Evolutionary conservation across 2,888 invertebrate species (phyloP).

Genomic region (Euspilapteryx auroguttella): DNA sequence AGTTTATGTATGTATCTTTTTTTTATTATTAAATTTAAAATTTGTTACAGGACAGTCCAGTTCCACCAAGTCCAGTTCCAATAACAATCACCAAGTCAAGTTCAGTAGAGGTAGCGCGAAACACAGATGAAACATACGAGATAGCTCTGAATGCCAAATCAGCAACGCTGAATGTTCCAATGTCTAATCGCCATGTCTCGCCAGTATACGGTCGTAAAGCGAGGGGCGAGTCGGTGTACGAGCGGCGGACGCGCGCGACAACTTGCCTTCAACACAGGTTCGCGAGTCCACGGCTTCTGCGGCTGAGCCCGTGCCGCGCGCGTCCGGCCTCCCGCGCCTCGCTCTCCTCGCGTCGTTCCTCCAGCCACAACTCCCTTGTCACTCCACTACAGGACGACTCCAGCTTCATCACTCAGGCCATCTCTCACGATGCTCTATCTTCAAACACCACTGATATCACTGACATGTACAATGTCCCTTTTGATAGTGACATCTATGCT

Average conservation of each 20-base stretch:
- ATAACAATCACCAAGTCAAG: slow-evolving; percentile 18
- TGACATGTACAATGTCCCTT: slow-evolving; percentile 86
- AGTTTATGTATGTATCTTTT: not conserved
- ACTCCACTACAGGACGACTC: slow-evolving; percentile 81
- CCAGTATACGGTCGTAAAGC: slow-evolving; percentile 38
- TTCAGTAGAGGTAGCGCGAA: slow-evolving; percentile 22
- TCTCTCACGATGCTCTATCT: slow-evolving; percentile 80
- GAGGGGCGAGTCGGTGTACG: slow-evolving; percentile 35
- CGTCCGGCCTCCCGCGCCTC: slow-evolving; percentile 78
- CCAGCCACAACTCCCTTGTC: slow-evolving; percentile 82
- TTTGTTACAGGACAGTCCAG: slow-evolving; percentile 36
- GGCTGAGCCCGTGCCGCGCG: slow-evolving; percentile 63
- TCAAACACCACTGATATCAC: slow-evolving; percentile 73
- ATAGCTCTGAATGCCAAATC: slow-evolving; percentile 17
- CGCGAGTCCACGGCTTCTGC: slow-evolving; percentile 51
- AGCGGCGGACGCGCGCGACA: slow-evolving; percentile 39
- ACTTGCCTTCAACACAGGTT: slow-evolving; percentile 43
- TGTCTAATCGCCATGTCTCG: slow-evolving; percentile 24
- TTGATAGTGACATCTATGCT: slow-evolving; percentile 86
- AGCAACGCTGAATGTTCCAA: slow-evolving; percentile 17
- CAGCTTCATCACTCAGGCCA: slow-evolving; percentile 85
- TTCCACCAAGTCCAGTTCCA: too few relatives aligned
- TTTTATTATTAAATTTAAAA: too few relatives aligned
- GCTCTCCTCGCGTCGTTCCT: slow-evolving; percentile 76
- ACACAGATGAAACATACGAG: slow-evolving; percentile 22